These are phyloP conservation scores for Alcedo atthis DNA, from an alignment of 2,797 vertebrate genomes.

Conservation along the genomic window DNA sequence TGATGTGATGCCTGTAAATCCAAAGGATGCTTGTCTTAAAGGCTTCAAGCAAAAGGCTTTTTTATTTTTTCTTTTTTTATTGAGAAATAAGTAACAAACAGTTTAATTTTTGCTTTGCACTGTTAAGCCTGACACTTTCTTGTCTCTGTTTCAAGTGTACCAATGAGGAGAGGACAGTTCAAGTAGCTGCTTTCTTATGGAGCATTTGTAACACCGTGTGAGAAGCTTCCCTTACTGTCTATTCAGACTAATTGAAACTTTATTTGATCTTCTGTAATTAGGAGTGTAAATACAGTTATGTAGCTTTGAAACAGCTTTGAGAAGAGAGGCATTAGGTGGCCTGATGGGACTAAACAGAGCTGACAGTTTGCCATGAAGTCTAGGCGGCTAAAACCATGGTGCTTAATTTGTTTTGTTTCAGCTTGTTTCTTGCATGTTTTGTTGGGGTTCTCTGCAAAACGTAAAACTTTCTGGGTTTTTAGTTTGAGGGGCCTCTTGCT, in stretches of 20 bases:
- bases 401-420: no score
- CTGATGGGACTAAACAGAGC: not conserved
- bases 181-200: not conserved
- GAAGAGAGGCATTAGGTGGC: not conserved
- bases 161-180: not conserved
- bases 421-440: not conserved
- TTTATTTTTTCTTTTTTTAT: not conserved
- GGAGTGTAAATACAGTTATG: not conserved
- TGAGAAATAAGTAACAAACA: not conserved
- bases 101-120: not conserved
- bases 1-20: not conserved
- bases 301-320: not conserved
- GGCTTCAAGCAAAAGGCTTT: not conserved
- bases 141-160: not conserved
- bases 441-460: not conserved
- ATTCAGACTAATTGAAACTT: not conserved
- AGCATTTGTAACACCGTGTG: not conserved
- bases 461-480: not conserved
- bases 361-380: not conserved
- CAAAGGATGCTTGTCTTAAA: not conserved
- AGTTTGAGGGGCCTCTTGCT: not conserved
- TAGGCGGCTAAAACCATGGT: not conserved
- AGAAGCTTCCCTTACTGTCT: not conserved
- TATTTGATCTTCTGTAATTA: not conserved
- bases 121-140: not conserved